phyloP scores from a whole-genome alignment of 1,140 invertebrate species.

The Dendroctonus valens region DNA sequence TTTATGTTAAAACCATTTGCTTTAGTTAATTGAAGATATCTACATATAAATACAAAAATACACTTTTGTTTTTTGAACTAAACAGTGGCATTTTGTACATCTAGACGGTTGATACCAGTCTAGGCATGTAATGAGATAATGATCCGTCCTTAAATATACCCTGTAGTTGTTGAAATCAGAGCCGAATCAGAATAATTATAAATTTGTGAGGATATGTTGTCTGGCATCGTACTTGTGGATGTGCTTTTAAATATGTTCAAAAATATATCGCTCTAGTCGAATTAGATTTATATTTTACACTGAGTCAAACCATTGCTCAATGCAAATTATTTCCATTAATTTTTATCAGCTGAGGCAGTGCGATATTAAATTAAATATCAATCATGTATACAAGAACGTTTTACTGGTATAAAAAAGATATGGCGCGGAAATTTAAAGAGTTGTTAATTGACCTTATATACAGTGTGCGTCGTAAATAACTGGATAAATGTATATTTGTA shows the following conservation, averaged over 20 bases:
- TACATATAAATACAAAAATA: constrained; percentile 15
- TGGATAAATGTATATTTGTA: too few species aligned
- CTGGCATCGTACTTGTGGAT: neutral
- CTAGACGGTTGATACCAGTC: neutral
- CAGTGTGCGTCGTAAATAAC: too few species aligned
- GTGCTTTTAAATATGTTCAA: constrained; percentile 1
- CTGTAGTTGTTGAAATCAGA: constrained; percentile 21
- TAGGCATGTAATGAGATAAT: constrained; percentile 8
- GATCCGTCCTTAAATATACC: constrained; percentile 16
- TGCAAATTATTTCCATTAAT: neutral
- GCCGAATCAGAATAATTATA: neutral
- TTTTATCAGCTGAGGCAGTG: constrained; percentile 17
- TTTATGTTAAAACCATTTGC: too few species aligned
- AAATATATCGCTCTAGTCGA: neutral
- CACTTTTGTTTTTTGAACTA: constrained; percentile 4
- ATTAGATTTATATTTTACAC: too few species aligned
- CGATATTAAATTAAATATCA: neutral
- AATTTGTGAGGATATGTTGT: constrained; percentile 12
- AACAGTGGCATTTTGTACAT: constrained; percentile 11
- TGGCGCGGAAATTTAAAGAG: neutral
- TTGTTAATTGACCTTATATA: too few species aligned
- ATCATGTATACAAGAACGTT: neutral
- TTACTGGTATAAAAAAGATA: neutral
- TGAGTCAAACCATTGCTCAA: neutral
- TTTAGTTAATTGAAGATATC: too few species aligned